A percentile compares a stretch with the other conserved stretches of the same genome.
Evolutionary conservation across 2,797 vertebrate species (phyloP).

Genomic region (Schizopygopsis pylzovi): DNA sequence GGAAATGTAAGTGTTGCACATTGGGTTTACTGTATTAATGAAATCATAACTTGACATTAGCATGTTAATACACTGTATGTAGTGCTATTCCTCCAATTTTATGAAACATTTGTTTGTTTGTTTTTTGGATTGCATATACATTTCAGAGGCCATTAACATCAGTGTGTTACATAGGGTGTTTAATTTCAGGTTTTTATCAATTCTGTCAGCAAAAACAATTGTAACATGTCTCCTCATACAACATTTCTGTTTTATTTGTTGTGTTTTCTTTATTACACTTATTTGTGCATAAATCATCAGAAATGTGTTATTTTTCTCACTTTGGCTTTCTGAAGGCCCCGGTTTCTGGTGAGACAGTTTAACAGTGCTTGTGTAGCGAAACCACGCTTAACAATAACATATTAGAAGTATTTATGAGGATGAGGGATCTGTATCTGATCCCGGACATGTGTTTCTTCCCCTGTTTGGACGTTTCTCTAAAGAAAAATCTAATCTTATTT

Average conservation of each 20-base stretch:
- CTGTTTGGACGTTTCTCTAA: too few relatives aligned
- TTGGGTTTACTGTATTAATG: too few relatives aligned
- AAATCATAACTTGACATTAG: not conserved
- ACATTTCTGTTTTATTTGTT: not conserved
- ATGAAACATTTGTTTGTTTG: too few relatives aligned
- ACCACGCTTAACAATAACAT: not conserved
- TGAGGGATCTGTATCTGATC: too few relatives aligned
- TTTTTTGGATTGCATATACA: not conserved
- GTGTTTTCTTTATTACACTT: not conserved
- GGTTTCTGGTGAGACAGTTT: not conserved
- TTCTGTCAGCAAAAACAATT: not conserved
- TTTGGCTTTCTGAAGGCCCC: not conserved
- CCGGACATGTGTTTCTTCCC: too few relatives aligned
- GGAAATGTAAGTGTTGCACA: too few relatives aligned
- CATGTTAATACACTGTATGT: too few relatives aligned
- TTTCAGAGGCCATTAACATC: not conserved
- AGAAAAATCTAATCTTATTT: too few relatives aligned
- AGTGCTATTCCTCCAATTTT: too few relatives aligned
- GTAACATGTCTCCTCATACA: not conserved
- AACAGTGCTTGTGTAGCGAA: not conserved
- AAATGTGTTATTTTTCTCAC: not conserved
- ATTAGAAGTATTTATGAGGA: not conserved
- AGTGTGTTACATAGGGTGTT: not conserved
- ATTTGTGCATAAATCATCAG: not conserved
- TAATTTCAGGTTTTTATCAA: not conserved